Conservation (phyloP, 2,888 invertebrate species). For the Hemithea aestivaria region DNA sequence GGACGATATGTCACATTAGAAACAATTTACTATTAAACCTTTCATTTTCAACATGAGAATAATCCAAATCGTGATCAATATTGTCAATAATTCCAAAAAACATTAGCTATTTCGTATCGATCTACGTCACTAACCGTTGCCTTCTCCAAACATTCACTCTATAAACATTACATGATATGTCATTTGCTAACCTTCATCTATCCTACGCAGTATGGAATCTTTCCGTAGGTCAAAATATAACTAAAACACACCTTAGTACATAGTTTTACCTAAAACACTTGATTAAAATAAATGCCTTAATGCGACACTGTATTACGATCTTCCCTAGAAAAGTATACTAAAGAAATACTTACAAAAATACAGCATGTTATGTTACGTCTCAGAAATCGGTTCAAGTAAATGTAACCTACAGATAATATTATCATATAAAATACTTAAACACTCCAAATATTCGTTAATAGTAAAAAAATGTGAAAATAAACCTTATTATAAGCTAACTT, state of each 20-base stretch:
- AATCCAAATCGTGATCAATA: slow-evolving; percentile 58
- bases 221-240: slow-evolving; percentile 69
- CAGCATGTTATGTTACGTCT: slow-evolving; percentile 21
- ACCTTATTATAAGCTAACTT: slow-evolving; percentile 75
- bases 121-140: slow-evolving; percentile 60
- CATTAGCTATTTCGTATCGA: slow-evolving; percentile 46
- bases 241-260: slow-evolving; percentile 69
- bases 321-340: slow-evolving; percentile 12
- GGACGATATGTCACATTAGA: slow-evolving; percentile 70
- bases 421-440: slow-evolving; percentile 63
- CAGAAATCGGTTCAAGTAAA: no score
- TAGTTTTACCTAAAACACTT: slow-evolving; percentile 60
- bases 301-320: slow-evolving; percentile 14
- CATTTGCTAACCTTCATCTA: slow-evolving; percentile 65
- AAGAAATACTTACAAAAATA: slow-evolving; percentile 18
- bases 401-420: slow-evolving; percentile 54
- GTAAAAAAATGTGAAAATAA: slow-evolving; percentile 70
- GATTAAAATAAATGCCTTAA: slow-evolving; percentile 32
- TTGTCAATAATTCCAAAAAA: slow-evolving; percentile 67
- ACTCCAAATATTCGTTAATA: slow-evolving; percentile 55
- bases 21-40: slow-evolving; percentile 74
- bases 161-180: slow-evolving; percentile 76
- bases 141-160: slow-evolving; percentile 4
- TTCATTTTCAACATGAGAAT: slow-evolving; percentile 66
- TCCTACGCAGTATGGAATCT: slow-evolving; percentile 66